Percentiles rank a stretch among this genome's conserved stretches.
Conservation (phyloP, 92 coral and sea anemone genomes). For the Parazoanthus darwini region DNA sequence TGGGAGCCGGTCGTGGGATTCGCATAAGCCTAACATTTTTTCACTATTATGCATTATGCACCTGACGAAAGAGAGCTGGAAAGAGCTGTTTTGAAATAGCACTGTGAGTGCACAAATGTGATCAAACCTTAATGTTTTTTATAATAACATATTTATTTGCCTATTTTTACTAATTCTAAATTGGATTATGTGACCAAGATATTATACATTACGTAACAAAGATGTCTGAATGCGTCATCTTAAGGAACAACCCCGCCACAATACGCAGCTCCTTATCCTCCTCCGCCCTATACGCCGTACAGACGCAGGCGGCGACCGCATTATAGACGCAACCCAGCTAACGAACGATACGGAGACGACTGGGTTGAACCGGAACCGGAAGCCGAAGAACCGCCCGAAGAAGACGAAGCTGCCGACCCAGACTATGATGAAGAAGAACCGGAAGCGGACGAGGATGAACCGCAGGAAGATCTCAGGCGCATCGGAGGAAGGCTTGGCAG, state of each 20-base stretch:
- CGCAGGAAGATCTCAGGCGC: conserved; percentile 23
- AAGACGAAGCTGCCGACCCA: conserved; percentile 24
- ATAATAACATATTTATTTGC: no score
- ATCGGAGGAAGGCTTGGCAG: conserved; percentile 2
- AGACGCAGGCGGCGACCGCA: conserved; percentile 17
- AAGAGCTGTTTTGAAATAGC: no score
- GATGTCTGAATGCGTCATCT: background rate
- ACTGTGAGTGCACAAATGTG: no score
- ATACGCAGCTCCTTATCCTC: conserved; percentile 3
- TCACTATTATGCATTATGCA: no score
- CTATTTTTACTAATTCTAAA: no score
- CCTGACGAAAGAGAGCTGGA: no score
- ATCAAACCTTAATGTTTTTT: no score
- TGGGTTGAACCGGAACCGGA: conserved; percentile 44
- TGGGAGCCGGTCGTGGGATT: no score
- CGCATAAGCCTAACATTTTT: no score
- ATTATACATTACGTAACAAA: background rate
- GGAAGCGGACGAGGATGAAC: conserved; percentile 36
- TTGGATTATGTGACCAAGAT: background rate
- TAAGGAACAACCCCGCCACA: conserved; percentile 26
- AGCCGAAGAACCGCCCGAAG: conserved; percentile 36
- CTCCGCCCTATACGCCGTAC: background rate
- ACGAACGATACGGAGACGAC: conserved; percentile 20
- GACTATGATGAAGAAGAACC: conserved; percentile 29
- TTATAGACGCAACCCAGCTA: conserved; percentile 16